Base-by-base conservation (phyloP, 2,888 invertebrate genomes). In the Polyommatus iphigenia region DNA sequence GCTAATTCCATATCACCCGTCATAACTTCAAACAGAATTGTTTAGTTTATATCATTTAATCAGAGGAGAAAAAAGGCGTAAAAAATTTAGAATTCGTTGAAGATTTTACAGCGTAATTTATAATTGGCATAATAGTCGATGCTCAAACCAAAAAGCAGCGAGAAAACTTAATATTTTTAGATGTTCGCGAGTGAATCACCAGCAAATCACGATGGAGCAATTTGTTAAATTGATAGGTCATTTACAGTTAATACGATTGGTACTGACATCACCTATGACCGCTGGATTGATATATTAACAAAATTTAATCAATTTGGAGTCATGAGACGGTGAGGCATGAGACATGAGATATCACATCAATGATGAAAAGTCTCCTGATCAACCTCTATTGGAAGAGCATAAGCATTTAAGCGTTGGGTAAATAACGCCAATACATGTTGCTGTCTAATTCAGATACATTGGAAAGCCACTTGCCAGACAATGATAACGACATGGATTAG, bases 1-100 rank as follows among this genome's bases (percentile, higher is more conserved):
- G 84, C 84, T 85, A 86, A 86, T 85, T 86, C 83, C 83, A 84
- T 83, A 84, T 83, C 79, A 73, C 54, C 73, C 72, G 54, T 76
- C 71, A 59, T 57, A 62, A 46, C 59, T 36, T 71, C 54, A 50
- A 72, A 71, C 77, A 29, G 71, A 59, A 59, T 32, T 59, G 41
- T 62, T 76, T 62, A 18, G 36, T 71, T 71, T 77, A 72, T 20
- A 41, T n/a, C n/a, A n/a, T 72, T 72, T 29, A 29, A 76, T 76
- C 76, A 54, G 0, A 54, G 29, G 18, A 50, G 24, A 54, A n/a
- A 54, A 76, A 62, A 62, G 3, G 62, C 24, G 24, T 24, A 62
- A 24, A 15, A 24, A 29, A 67, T 13, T 29, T 67, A 67, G 13
- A 67, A 29, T 15, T 29, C 15, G 1, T 18, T 67, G 15, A 67